phyloP scores from a whole-genome alignment of 2,888 invertebrate genomes.

The Stomorhina lunata region DNA sequence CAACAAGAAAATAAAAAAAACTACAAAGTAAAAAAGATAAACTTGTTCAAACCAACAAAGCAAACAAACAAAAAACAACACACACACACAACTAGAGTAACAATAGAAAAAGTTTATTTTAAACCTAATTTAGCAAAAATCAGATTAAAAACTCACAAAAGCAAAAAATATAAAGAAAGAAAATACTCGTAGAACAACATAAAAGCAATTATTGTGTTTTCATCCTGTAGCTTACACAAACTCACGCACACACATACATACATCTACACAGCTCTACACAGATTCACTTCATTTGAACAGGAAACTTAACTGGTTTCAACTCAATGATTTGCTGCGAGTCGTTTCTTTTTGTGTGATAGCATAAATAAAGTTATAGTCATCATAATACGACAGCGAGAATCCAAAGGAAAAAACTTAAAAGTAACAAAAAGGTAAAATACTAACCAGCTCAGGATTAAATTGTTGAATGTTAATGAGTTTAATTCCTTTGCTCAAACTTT shows the following conservation, averaged over 20 bases:
- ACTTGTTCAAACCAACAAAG: slow-evolving; percentile 27
- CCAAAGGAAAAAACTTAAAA: slow-evolving; percentile 15
- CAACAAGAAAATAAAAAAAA: slow-evolving; percentile 29
- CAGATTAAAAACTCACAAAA: slow-evolving; percentile 61
- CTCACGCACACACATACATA: no score
- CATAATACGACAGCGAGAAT: not conserved
- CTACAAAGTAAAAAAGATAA: slow-evolving; percentile 29
- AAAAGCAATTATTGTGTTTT: slow-evolving; percentile 58
- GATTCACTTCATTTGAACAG: slow-evolving; percentile 19
- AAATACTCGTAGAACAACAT: no score
- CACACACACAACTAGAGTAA: slow-evolving; percentile 4
- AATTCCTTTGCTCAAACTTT: slow-evolving; percentile 44
- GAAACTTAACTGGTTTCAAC: slow-evolving; percentile 3
- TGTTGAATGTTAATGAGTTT: slow-evolving; percentile 63
- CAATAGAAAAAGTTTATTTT: slow-evolving; percentile 58
- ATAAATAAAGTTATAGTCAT: slow-evolving; percentile 48
- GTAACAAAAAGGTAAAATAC: slow-evolving; percentile 31
- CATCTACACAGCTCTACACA: no score
- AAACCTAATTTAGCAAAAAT: slow-evolving; percentile 66
- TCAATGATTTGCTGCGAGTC: slow-evolving; percentile 41
- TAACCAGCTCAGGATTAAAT: slow-evolving; percentile 48
- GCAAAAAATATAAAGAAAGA: not conserved
- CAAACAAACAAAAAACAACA: slow-evolving; percentile 1
- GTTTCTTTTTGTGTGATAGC: no score
- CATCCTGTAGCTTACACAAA: not conserved